These are phyloP conservation scores for Arctopsyche grandis DNA, from an alignment of 1,140 invertebrate species.

Conservation along the genomic window DNA sequence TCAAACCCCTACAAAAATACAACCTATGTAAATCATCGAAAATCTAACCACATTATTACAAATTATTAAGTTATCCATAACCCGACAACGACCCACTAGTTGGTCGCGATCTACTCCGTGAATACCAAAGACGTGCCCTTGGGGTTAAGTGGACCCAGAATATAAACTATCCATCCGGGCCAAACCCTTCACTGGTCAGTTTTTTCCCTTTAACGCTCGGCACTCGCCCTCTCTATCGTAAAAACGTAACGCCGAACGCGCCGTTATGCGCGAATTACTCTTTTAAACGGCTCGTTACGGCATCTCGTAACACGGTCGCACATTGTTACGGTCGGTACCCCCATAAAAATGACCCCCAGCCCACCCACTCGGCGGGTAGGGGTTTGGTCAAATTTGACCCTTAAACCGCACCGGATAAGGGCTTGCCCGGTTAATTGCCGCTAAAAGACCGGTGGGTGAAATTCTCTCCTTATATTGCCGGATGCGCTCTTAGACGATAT, in stretches of 20 bases:
- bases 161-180: too few species aligned
- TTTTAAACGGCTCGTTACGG: constrained; percentile 23
- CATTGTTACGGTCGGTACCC: background rate
- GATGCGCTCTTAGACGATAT: background rate
- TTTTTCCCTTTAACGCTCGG: background rate
- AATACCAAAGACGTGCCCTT: too few species aligned
- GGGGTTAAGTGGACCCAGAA: too few species aligned
- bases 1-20: too few species aligned
- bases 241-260: background rate
- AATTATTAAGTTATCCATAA: too few species aligned
- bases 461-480: background rate
- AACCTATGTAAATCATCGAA: too few species aligned
- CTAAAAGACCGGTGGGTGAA: background rate
- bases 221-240: background rate
- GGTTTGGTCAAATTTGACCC: background rate
- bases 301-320: background rate
- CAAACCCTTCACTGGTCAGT: too few species aligned
- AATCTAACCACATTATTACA: too few species aligned
- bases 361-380: too few species aligned
- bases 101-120: too few species aligned
- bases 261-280: constrained; percentile 13
- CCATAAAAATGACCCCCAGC: background rate
- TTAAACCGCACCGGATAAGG: background rate
- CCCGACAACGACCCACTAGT: too few species aligned
- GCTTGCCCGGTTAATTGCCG: background rate